Evolutionary conservation across 2,113 vertebrate genomes (phyloP), one percentile per base, ranked within the genome.

Genomic region (Hucho hucho): DNA sequence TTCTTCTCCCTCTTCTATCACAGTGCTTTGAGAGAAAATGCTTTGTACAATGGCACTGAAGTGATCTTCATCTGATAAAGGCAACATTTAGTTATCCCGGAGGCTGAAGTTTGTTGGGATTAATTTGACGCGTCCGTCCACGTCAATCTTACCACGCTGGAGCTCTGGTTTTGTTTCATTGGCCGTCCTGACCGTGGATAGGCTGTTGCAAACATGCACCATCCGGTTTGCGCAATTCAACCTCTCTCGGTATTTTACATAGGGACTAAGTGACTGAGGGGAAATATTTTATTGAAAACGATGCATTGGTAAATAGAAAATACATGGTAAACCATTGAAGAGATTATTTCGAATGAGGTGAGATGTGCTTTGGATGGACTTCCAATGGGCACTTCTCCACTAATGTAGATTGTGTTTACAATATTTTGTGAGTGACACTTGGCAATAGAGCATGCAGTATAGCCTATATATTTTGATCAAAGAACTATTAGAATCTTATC

Each of bases 121-220:
- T 95, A 93, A 94, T 96, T 95, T 95, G 94, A 96, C 93, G 94
- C 92, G 94, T 95, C 92, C 90, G 94, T 22, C 90, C 94, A 94
- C 94, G 95, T 96, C 96, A 96, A 93, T 93, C 94, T 91, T 84
- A 72, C 85, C 90, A 94, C 93, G 92, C 89, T 69, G 83, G 37
- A 88, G 87, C 90, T 68, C 69, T 88, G 88, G 88, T 91, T 75
- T 81, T 89, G 89, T 93, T 87, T 93, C 93, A 97, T 96, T 97
- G 97, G 96, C 93, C 92, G 89, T 77, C 84, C 88, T 85, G 64
- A 80, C 73, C 83, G 87, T 81, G 76, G 88, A 86, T 82, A 83
- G 79, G 85, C 89, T 81, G 85, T 88, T 87, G 89, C 63, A 86
- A 87, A 79, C 85, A 76, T 88, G 84, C 81, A 82, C 78, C 85